These are phyloP conservation scores for Lamproptera curius DNA, from an alignment of 2,888 invertebrate genomes.

Conservation along the genomic window DNA sequence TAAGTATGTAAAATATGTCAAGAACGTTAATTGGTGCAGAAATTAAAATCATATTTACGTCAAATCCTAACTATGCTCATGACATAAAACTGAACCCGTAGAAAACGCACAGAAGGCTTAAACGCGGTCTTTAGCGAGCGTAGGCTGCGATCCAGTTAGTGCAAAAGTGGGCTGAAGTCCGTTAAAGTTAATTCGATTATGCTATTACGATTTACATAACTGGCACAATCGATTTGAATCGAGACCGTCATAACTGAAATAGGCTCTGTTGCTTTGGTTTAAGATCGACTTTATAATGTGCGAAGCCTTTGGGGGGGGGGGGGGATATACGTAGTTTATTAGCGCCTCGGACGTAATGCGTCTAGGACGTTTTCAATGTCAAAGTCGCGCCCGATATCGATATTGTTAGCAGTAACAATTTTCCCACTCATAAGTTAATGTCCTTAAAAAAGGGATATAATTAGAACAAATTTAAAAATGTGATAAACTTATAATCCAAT, in stretches of 20 bases:
- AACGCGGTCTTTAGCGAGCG: neutral
- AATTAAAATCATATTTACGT: too few relatives aligned
- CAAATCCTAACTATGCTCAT: too few relatives aligned
- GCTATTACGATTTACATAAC: conserved; percentile 14
- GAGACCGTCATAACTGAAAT: neutral
- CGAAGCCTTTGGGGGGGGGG: neutral
- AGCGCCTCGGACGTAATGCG: neutral
- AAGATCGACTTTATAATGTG: neutral
- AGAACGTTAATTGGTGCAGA: too few relatives aligned
- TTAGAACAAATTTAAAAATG: too few relatives aligned
- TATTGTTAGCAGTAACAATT: too few relatives aligned
- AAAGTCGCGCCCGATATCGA: neutral
- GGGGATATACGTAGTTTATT: neutral
- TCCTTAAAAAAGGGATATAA: too few relatives aligned
- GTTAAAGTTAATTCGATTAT: conserved; percentile 7
- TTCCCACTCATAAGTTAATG: too few relatives aligned
- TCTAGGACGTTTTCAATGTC: neutral
- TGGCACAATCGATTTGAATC: neutral
- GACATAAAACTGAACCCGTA: too few relatives aligned
- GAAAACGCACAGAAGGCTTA: too few relatives aligned
- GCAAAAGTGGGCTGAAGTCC: neutral
- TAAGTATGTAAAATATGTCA: too few relatives aligned
- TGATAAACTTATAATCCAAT: too few relatives aligned
- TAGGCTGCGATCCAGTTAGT: neutral
- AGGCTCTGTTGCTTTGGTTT: neutral